These are phyloP conservation scores for Platalea minor DNA, from an alignment of 2,797 vertebrate genomes.

Conservation along the genomic window DNA sequence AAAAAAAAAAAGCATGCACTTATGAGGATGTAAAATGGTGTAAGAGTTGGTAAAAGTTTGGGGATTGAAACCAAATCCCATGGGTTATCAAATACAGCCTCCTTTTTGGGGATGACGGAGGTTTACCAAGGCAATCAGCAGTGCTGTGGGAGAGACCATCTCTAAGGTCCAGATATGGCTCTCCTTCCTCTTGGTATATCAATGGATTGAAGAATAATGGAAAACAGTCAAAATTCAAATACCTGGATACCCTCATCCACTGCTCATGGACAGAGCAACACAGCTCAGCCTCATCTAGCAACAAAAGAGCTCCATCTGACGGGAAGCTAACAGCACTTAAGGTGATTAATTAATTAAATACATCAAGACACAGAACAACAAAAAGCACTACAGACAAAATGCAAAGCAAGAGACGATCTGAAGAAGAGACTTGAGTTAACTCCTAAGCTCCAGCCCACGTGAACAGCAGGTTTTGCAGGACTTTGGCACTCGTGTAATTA, in stretches of 20 bases:
- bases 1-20: not conserved
- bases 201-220: not conserved
- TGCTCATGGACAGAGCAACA: not conserved
- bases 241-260: rapidly evolving
- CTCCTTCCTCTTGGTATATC: not conserved
- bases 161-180: not conserved
- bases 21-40: not conserved
- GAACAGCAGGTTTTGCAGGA: not conserved
- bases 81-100: not conserved
- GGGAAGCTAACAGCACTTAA: not conserved
- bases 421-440: not conserved
- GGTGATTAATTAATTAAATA: not conserved
- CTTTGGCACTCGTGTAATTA: not conserved
- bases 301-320: not conserved
- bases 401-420: not conserved
- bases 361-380: not conserved
- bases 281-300: not conserved
- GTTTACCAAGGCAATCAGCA: not conserved
- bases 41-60: not conserved
- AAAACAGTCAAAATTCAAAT: not conserved
- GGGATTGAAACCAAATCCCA: not conserved
- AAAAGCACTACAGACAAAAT: not conserved
- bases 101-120: not conserved
- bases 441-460: rapidly evolving
- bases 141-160: not conserved